These are phyloP conservation scores for Scaptomyza graminum DNA, from an alignment of 1,140 invertebrate species.

Conservation along the genomic window DNA sequence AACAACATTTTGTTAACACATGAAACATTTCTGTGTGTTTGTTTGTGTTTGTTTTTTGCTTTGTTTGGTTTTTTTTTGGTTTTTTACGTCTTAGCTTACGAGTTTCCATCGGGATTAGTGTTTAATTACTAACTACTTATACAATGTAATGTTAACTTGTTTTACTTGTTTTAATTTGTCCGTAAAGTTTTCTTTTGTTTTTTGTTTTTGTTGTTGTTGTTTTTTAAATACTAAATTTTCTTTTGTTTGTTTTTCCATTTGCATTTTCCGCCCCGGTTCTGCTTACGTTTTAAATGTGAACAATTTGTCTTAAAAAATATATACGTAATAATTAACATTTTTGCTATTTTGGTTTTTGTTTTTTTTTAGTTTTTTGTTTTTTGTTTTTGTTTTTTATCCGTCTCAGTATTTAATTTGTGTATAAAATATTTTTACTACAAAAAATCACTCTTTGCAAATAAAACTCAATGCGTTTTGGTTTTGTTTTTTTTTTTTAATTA, in stretches of 20 bases:
- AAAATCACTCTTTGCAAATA: slow-evolving; percentile 82
- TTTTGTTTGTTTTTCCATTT: slow-evolving; percentile 30
- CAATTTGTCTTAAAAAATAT: slow-evolving; percentile 82
- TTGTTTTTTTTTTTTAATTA: too few species aligned
- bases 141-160: slow-evolving; percentile 84
- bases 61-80: slow-evolving; percentile 29
- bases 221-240: slow-evolving; percentile 54
- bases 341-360: slow-evolving; percentile 56
- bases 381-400: slow-evolving; percentile 10
- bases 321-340: slow-evolving; percentile 82
- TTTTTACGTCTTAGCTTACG: slow-evolving; percentile 31
- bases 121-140: slow-evolving; percentile 84
- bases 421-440: slow-evolving; percentile 82
- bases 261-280: slow-evolving; percentile 6
- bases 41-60: not conserved
- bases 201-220: slow-evolving; percentile 40
- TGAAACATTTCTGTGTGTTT: slow-evolving; percentile 50
- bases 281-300: slow-evolving; percentile 65
- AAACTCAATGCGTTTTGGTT: slow-evolving; percentile 65
- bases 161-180: slow-evolving; percentile 84
- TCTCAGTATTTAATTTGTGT: slow-evolving; percentile 52
- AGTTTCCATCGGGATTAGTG: slow-evolving; percentile 57
- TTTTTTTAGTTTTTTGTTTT: slow-evolving; percentile 13
- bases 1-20: slow-evolving; percentile 63
- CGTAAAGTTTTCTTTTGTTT: slow-evolving; percentile 69